Evolutionary conservation across 1,140 invertebrate species (phyloP).

Genomic region (Aporrectodea caliginosa): DNA sequence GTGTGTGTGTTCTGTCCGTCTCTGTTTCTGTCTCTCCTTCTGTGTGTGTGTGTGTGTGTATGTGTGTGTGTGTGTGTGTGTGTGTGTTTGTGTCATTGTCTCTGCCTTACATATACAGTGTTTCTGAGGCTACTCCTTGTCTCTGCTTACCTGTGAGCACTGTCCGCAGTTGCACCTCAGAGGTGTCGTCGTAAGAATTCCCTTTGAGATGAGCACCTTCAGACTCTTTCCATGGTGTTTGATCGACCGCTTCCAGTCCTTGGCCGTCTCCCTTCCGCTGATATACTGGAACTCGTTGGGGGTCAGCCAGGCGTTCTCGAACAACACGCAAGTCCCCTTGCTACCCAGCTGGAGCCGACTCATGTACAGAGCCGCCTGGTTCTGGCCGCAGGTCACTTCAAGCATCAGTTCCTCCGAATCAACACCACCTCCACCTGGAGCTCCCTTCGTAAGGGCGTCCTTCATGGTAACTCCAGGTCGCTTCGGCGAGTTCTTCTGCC

Average conservation of each 20-base stretch:
- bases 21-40: too few relatives aligned
- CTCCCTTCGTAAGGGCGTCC: too few relatives aligned
- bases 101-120: too few relatives aligned
- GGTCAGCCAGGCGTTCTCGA: conserved; percentile 57
- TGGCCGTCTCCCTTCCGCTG: conserved; percentile 59
- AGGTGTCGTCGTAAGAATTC: conserved; percentile 50
- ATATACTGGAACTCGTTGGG: conserved; percentile 60
- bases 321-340: conserved; percentile 56
- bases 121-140: too few relatives aligned
- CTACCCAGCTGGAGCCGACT: conserved; percentile 29
- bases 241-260: conserved; percentile 60
- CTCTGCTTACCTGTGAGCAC: conserved; percentile 28
- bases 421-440: too few relatives aligned
- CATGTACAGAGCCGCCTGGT: conserved; percentile 17
- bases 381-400: conserved; percentile 21
- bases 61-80: too few relatives aligned
- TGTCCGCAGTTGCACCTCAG: conserved; percentile 50
- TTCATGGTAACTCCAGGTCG: neutral
- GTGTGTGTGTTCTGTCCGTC: too few relatives aligned
- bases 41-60: too few relatives aligned
- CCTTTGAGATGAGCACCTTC: conserved; percentile 59
- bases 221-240: conserved; percentile 59
- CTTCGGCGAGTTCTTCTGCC: neutral
- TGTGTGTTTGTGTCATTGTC: too few relatives aligned
- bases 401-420: conserved; percentile 12